These are phyloP conservation scores for Pinctada fucata DNA, from an alignment of 2,888 invertebrate genomes.

Conservation along the genomic window DNA sequence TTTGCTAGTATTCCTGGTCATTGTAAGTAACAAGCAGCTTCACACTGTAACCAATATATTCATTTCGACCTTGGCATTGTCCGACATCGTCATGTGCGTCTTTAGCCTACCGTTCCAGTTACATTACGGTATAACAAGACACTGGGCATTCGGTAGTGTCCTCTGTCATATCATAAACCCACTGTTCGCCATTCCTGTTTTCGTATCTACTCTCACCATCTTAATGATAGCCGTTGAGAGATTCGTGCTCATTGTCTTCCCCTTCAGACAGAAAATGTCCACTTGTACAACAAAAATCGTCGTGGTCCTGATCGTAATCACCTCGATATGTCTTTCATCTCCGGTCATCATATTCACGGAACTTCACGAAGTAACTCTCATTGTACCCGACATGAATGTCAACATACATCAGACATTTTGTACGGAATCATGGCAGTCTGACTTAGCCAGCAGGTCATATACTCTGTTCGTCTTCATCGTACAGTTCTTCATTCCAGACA, in stretches of 20 bases:
- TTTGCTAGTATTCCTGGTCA: slow-evolving; percentile 68
- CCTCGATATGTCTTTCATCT: slow-evolving; percentile 66
- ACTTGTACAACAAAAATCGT: slow-evolving; percentile 60
- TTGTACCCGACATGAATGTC: slow-evolving; percentile 53
- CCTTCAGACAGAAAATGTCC: slow-evolving; percentile 68
- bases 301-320: slow-evolving; percentile 56
- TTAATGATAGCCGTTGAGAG: slow-evolving; percentile 74
- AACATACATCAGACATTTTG: slow-evolving; percentile 63
- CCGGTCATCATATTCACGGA: slow-evolving; percentile 71
- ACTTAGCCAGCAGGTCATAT: slow-evolving; percentile 60
- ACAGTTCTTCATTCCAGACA: slow-evolving; percentile 71
- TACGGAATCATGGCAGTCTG: slow-evolving; percentile 68
- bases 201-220: slow-evolving; percentile 72
- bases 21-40: slow-evolving; percentile 65
- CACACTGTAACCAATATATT: slow-evolving; percentile 74
- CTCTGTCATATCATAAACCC: slow-evolving; percentile 73
- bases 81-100: slow-evolving; percentile 72
- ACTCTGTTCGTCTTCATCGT: slow-evolving; percentile 65
- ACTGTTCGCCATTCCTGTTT: slow-evolving; percentile 74
- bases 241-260: slow-evolving; percentile 74
- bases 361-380: slow-evolving; percentile 51
- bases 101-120: slow-evolving; percentile 75
- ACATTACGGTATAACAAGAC: slow-evolving; percentile 72
- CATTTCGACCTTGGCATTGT: slow-evolving; percentile 71
- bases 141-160: slow-evolving; percentile 72